phyloP scores from a whole-genome alignment of 2,113 vertebrate species.

The Semicossyphus pulcher region DNA sequence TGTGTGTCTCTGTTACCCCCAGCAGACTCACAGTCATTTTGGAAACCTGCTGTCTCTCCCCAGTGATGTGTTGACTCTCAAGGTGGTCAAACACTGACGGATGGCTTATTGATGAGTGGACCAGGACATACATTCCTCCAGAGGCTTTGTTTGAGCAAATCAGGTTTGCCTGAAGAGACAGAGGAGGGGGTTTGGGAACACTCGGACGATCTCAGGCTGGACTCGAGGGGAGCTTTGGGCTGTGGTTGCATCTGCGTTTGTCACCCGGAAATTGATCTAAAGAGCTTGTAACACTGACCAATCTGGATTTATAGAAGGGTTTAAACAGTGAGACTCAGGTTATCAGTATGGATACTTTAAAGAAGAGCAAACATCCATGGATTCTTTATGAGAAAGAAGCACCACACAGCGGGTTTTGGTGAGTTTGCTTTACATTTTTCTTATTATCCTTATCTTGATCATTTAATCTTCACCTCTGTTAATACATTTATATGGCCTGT shows the following conservation, averaged over 20 bases:
- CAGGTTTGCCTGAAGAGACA: slow-evolving; percentile 41
- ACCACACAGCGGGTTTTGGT: slow-evolving; percentile 71
- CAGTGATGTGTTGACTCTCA: slow-evolving; percentile 44
- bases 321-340: neutral
- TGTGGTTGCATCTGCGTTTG: neutral
- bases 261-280: no score
- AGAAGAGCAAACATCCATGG: slow-evolving; percentile 57
- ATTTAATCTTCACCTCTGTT: no score
- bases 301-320: neutral
- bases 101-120: slow-evolving; percentile 39
- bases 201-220: slow-evolving; percentile 2
- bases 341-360: slow-evolving; percentile 48
- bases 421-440: slow-evolving; percentile 29
- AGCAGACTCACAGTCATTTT: slow-evolving; percentile 25
- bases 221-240: neutral
- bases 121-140: slow-evolving; percentile 60
- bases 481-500: no score
- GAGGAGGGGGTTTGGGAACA: slow-evolving; percentile 15
- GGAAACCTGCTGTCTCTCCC: slow-evolving; percentile 19
- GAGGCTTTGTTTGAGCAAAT: slow-evolving; percentile 50
- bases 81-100: slow-evolving; percentile 49
- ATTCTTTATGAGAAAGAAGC: slow-evolving; percentile 69
- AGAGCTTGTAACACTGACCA: neutral
- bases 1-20: slow-evolving; percentile 33
- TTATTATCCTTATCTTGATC: neutral